Base-by-base conservation (phyloP, 2,113 vertebrate genomes). In the Ia io region DNA sequence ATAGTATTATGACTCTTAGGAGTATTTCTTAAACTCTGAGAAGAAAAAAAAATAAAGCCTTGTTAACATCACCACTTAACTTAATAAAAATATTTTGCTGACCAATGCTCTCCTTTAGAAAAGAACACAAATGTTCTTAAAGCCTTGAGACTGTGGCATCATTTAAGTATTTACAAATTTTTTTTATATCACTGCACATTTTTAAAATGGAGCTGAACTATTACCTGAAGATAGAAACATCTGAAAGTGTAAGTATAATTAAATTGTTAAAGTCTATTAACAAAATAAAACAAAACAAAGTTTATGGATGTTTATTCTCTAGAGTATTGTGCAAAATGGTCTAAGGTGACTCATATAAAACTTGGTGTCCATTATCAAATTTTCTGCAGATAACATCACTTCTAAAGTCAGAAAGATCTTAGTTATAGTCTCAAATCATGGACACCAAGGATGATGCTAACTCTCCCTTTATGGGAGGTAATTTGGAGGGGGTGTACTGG, bases 111-210 rank as follows among this genome's bases (percentile, higher is more conserved):
- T 94, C 42, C 42, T 89, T 77, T 23, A 83, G 69, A 82, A 93
- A 76, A 78, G 37, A 76, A 63, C 23, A 59, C 28, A 37, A 44
- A 23, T 22, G 28, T 82, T 90, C n/a, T 80, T 82, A 73, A 93
- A 93, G 67, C 11, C 42, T 42, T 88, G 23, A 61, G 87, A 70
- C 2, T 61, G 69, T 12, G 90, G 22, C 25, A 63, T 28, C 35
- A 90, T 82, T 88, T 93, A 90, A 91, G 49, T 67, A 88, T 71
- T 87, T 93, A 47, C 42, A 28, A 23, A 59, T 88, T 94, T 97
- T 59, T 90, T 93, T 90, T 77, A 91, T 6, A 77, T 22, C 25
- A 37, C n/a, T 70, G 20, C 53, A 35, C 28, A 44, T 91, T 94
- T 94, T 53, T 44, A 78, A 73, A 73, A 86, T 74, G 42, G 18